Percentiles rank a stretch among this genome's conserved stretches.
phyloP scores from a whole-genome alignment of 2,113 vertebrate species.

The Buteo buteo region DNA sequence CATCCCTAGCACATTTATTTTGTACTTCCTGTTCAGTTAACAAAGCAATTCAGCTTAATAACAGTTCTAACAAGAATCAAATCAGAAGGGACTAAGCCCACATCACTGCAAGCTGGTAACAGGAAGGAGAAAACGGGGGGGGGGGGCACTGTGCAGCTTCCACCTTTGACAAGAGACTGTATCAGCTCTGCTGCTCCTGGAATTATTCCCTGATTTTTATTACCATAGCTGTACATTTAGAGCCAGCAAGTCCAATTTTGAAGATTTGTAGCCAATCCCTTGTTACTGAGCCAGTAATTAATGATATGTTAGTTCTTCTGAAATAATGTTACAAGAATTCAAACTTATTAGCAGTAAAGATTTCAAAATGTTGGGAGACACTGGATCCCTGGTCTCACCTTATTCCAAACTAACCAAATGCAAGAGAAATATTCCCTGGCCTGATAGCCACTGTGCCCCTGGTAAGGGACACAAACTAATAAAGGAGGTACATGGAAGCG shows the following conservation, averaged over 20 bases:
- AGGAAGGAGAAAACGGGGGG: not conserved
- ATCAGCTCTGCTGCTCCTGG: not conserved
- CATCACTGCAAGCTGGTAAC: not conserved
- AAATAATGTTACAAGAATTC: not conserved
- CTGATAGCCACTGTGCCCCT: not conserved
- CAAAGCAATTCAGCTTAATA: not conserved
- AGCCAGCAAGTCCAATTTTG: not conserved
- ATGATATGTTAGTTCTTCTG: not conserved
- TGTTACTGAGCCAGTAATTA: not conserved
- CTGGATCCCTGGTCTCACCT: not conserved
- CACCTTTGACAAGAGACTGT: not conserved
- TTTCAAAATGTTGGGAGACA: not conserved
- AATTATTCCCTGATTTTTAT: not conserved
- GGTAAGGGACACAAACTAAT: not conserved
- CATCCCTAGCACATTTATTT: not conserved
- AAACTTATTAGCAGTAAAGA: not conserved
- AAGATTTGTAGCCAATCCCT: not conserved
- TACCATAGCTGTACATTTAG: not conserved
- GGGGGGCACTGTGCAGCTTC: not conserved
- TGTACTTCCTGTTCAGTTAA: not conserved
- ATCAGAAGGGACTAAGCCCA: not conserved
- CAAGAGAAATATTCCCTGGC: not conserved
- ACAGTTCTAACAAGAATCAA: not conserved
- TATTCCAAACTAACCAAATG: not conserved
- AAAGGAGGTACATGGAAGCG: not conserved